Evolutionary conservation across 2,113 vertebrate genomes (phyloP).

Genomic region (Catharus fuscescens): DNA sequence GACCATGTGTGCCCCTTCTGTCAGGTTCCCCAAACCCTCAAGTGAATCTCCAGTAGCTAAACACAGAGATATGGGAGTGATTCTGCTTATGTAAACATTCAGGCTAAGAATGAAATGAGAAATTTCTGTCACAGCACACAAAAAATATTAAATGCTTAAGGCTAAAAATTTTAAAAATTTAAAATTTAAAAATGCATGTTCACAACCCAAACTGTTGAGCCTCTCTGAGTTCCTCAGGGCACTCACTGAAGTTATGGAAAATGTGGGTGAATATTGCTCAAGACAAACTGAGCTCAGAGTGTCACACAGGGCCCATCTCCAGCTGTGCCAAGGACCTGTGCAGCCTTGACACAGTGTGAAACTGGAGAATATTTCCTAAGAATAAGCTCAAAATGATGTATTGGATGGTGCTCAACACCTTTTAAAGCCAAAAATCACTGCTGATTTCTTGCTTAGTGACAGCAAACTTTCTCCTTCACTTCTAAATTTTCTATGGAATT

Average conservation of each 20-base stretch:
- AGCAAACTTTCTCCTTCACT: not conserved
- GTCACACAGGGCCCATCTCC: not conserved
- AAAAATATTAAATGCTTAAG: not conserved
- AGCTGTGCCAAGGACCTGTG: not conserved
- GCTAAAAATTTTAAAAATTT: not conserved
- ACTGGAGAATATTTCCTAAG: not conserved
- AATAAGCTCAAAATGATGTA: not conserved
- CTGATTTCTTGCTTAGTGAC: not conserved
- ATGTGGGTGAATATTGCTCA: not conserved
- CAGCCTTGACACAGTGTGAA: not conserved
- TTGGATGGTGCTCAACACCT: not conserved
- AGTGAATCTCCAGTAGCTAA: not conserved
- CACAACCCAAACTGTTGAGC: not conserved
- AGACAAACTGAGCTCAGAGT: not conserved
- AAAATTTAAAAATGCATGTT: not conserved
- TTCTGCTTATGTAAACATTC: not conserved
- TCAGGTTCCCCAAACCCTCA: not conserved
- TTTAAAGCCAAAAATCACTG: not conserved
- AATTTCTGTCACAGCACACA: not conserved
- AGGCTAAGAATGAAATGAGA: not conserved
- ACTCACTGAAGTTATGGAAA: not conserved
- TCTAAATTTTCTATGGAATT: not conserved
- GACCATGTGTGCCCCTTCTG: not conserved
- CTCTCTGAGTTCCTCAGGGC: not conserved
- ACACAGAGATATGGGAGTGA: not conserved